Evolutionary conservation across 23 tunicate species (phyloP).

Genomic region (Halocynthia aurantium): DNA sequence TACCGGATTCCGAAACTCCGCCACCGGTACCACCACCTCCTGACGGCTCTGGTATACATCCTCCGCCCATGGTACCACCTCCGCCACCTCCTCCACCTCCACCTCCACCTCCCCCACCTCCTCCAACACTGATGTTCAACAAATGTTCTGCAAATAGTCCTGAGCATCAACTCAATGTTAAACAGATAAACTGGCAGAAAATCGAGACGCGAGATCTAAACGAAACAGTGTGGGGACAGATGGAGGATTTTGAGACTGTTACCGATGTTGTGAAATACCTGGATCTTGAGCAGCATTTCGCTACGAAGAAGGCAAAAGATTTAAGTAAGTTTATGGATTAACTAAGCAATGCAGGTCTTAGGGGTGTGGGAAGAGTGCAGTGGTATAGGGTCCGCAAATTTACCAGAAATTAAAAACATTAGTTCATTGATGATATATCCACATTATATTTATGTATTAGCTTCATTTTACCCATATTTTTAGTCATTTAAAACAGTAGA

Average conservation of each 20-base stretch:
- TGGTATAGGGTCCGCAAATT: too few species aligned
- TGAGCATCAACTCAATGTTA: conserved; percentile 28
- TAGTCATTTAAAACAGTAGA: too few species aligned
- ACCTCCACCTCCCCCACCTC: conserved; percentile 52
- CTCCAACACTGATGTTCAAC: conserved; percentile 32
- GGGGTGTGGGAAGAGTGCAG: too few species aligned
- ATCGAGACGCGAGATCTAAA: conserved; percentile 69
- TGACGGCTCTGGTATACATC: conserved; percentile 8
- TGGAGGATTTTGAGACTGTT: conserved; percentile 68
- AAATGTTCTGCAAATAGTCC: conserved; percentile 46
- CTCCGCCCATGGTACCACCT: conserved; percentile 3
- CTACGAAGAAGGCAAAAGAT: conserved; percentile 53
- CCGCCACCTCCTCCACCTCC: conserved; percentile 43
- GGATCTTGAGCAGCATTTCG: conserved; percentile 85
- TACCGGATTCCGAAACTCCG: neutral
- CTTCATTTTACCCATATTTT: too few species aligned
- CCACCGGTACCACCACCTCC: neutral
- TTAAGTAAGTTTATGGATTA: conserved; percentile 42
- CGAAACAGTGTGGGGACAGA: conserved; percentile 83
- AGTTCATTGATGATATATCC: too few species aligned
- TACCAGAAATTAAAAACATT: too few species aligned
- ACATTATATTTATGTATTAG: too few species aligned
- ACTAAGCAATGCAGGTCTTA: too few species aligned
- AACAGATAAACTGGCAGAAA: conserved; percentile 90
- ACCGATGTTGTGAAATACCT: conserved; percentile 83